These are phyloP conservation scores for Drosophila mercatorum DNA, from an alignment of 2,888 invertebrate species.

Conservation along the genomic window DNA sequence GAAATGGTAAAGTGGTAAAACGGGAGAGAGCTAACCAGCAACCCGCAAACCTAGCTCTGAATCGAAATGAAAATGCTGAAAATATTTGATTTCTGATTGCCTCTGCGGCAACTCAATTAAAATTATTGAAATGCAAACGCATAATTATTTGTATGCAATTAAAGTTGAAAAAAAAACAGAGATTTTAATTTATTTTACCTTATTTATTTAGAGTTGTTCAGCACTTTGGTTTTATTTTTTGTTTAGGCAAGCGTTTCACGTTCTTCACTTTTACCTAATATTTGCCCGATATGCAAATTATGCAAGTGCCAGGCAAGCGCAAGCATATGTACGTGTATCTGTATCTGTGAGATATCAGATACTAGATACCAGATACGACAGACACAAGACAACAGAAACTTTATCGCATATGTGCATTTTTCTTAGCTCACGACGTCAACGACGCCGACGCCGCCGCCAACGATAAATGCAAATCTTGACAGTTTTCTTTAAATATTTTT, in stretches of 20 bases:
- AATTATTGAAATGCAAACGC: slow-evolving; percentile 28
- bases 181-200: slow-evolving; percentile 8
- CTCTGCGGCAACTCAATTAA: slow-evolving; percentile 62
- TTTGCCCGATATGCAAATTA: slow-evolving; percentile 63
- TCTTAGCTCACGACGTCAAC: slow-evolving; percentile 61
- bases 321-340: slow-evolving; percentile 6
- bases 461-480: slow-evolving; percentile 77
- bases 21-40: slow-evolving; percentile 3
- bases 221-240: slow-evolving; percentile 17
- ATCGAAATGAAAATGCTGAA: slow-evolving; percentile 14
- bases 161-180: slow-evolving; percentile 47
- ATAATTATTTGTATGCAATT: slow-evolving; percentile 58
- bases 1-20: not conserved
- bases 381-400: slow-evolving; percentile 45
- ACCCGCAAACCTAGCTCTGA: slow-evolving; percentile 18
- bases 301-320: slow-evolving; percentile 62
- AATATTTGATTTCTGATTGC: slow-evolving; percentile 36
- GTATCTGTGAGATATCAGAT: slow-evolving; percentile 59
- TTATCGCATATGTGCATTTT: slow-evolving; percentile 72
- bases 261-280: slow-evolving; percentile 34
- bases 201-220: slow-evolving; percentile 4
- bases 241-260: slow-evolving; percentile 27
- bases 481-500: slow-evolving; percentile 74
- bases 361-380: slow-evolving; percentile 44
- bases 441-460: slow-evolving; percentile 25